phyloP scores from a whole-genome alignment of 2,113 vertebrate species.

The Xerus inauris region DNA sequence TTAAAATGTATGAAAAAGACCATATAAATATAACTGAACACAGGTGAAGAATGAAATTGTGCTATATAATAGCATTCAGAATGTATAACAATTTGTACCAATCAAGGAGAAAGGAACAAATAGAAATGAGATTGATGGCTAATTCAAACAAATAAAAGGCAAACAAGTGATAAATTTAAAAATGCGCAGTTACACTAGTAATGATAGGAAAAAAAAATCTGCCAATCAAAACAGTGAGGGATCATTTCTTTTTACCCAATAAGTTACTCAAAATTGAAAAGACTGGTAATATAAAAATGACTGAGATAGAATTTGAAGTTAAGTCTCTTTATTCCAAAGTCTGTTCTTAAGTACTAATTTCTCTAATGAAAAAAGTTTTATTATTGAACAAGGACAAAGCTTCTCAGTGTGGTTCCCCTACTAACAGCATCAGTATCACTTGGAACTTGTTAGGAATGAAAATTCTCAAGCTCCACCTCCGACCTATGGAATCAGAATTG shows the following conservation, averaged over 20 bases:
- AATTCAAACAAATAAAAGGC: not conserved
- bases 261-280: not conserved
- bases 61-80: not conserved
- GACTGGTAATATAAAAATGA: not conserved
- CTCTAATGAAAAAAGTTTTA: not conserved
- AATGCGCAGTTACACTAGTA: not conserved
- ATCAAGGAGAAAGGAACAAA: slow-evolving; percentile 38
- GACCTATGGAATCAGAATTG: not conserved
- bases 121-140: not conserved
- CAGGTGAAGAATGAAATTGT: not conserved
- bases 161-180: not conserved
- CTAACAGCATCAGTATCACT: not conserved
- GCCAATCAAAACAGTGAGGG: not conserved
- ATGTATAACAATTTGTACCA: not conserved
- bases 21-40: not conserved
- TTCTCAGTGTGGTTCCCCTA: not conserved
- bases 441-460: not conserved
- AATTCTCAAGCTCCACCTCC: not conserved
- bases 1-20: not conserved
- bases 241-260: not conserved
- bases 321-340: not conserved
- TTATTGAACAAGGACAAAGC: not conserved
- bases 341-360: not conserved
- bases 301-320: not conserved
- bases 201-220: not conserved